Conservation (phyloP, 2,888 invertebrate species). For the Melanostoma mellinum region DNA sequence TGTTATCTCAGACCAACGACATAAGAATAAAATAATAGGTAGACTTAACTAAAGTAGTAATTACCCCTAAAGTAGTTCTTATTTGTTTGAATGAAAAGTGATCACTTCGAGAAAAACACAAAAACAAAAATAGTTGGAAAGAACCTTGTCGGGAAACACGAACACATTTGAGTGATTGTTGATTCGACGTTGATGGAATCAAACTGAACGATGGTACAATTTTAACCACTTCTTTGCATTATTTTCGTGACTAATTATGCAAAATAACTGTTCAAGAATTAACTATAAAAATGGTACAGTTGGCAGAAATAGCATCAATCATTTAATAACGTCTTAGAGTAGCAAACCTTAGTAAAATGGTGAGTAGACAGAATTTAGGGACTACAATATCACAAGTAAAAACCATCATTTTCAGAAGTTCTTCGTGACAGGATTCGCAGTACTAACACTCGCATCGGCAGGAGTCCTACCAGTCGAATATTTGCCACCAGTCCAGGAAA, state of each 20-base stretch:
- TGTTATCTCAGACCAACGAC: background rate
- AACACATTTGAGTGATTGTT: background rate
- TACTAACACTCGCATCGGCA: slow-evolving; percentile 49
- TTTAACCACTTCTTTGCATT: slow-evolving; percentile 29
- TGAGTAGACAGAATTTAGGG: background rate
- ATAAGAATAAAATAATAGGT: background rate
- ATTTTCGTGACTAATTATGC: slow-evolving; percentile 14
- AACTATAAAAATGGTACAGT: slow-evolving; percentile 50
- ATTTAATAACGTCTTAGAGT: background rate
- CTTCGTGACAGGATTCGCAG: slow-evolving; percentile 51
- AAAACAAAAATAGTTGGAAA: slow-evolving; percentile 1
- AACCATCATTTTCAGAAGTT: slow-evolving; percentile 41
- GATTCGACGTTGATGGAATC: background rate
- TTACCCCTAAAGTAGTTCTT: slow-evolving; percentile 20
- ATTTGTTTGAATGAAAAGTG: slow-evolving; percentile 7
- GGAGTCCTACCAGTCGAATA: slow-evolving; percentile 46
- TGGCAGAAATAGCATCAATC: slow-evolving; percentile 11
- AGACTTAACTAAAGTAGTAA: slow-evolving; percentile 1
- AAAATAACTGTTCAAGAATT: slow-evolving; percentile 1
- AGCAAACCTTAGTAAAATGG: slow-evolving; percentile 15
- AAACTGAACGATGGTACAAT: slow-evolving; percentile 22
- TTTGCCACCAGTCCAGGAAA: slow-evolving; percentile 53
- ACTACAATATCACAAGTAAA: background rate
- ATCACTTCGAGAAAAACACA: background rate
- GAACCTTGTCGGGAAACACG: slow-evolving; percentile 1